A percentile compares a stretch with the other conserved stretches of the same genome.
These are phyloP conservation scores for Eleutherodactylus coqui DNA, from an alignment of 2,797 vertebrate genomes.

Conservation along the genomic window DNA sequence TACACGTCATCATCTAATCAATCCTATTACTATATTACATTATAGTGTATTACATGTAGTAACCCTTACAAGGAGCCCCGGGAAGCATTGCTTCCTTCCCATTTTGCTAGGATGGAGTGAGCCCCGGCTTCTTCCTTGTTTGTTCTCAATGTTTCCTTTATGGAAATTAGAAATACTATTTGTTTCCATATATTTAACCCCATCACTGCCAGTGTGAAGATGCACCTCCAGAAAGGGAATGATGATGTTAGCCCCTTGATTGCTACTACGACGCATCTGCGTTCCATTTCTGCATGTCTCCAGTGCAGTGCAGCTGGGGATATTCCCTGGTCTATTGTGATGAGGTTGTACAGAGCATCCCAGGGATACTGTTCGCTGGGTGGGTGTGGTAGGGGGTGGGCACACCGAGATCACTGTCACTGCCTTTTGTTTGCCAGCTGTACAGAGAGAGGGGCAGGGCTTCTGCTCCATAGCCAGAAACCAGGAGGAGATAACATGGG, in stretches of 20 bases:
- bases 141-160: background rate
- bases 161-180: background rate
- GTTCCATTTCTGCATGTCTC: background rate
- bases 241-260: background rate
- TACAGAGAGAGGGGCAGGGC: slow-evolving; percentile 49
- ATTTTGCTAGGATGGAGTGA: background rate
- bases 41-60: too few relatives aligned
- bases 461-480: slow-evolving; percentile 35
- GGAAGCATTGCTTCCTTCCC: background rate
- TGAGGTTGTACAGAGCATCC: slow-evolving; percentile 39
- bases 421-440: slow-evolving; percentile 62
- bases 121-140: background rate
- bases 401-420: slow-evolving; percentile 40
- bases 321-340: slow-evolving; percentile 40
- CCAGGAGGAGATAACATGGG: slow-evolving; percentile 59
- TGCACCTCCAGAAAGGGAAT: background rate
- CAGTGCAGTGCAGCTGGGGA: slow-evolving; percentile 7
- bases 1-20: too few relatives aligned
- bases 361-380: slow-evolving; percentile 43
- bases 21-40: too few relatives aligned
- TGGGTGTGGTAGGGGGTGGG: slow-evolving; percentile 48
- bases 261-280: background rate
- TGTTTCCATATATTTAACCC: background rate
- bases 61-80: background rate
- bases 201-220: background rate